phyloP scores from a whole-genome alignment of 1,140 invertebrate species.

The Argopecten irradians region DNA sequence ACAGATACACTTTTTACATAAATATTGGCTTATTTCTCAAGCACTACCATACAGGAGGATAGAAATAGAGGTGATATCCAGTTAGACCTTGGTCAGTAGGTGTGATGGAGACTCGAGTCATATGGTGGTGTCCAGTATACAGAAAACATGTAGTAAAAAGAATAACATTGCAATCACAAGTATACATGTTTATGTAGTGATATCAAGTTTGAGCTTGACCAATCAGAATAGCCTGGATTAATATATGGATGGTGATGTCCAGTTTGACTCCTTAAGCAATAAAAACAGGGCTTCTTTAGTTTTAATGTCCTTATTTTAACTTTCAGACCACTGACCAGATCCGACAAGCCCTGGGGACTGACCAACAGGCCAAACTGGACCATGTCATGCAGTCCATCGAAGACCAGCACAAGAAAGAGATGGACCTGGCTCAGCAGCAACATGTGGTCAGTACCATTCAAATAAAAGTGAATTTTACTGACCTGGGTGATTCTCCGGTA shows the following conservation, averaged over 20 bases:
- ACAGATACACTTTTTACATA: no score
- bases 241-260: background rate
- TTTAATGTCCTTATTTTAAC: slow-evolving; percentile 33
- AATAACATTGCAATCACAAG: background rate
- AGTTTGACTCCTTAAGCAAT: background rate
- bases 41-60: no score
- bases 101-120: background rate
- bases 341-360: slow-evolving; percentile 50
- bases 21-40: no score
- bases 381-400: slow-evolving; percentile 52
- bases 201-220: background rate
- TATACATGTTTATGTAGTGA: background rate
- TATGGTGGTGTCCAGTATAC: background rate
- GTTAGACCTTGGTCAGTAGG: background rate
- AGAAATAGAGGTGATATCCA: background rate
- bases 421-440: slow-evolving; percentile 54
- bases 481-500: background rate
- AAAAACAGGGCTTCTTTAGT: background rate
- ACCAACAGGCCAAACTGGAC: slow-evolving; percentile 58
- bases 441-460: slow-evolving; percentile 58
- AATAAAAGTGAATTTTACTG: background rate
- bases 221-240: no score
- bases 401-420: slow-evolving; percentile 53
- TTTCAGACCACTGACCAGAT: slow-evolving; percentile 55
- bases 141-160: no score